These are phyloP conservation scores for Cydia pomonella DNA, from an alignment of 1,140 invertebrate species.

Conservation along the genomic window DNA sequence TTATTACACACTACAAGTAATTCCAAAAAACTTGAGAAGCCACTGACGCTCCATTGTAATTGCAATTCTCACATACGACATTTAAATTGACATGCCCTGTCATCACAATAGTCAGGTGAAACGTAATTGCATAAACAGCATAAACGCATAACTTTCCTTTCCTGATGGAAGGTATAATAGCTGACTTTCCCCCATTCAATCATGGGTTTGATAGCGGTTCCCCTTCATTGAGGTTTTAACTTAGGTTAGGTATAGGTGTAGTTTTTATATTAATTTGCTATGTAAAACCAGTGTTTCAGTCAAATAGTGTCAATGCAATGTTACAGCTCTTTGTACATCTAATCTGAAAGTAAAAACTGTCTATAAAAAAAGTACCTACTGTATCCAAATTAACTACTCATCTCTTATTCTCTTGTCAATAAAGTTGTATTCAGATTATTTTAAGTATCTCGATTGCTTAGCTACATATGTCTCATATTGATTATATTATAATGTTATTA, in stretches of 20 bases:
- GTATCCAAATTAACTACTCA: no score
- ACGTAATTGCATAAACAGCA: constrained; percentile 3
- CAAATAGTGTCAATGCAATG: no score
- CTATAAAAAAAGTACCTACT: no score
- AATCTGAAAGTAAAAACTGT: no score
- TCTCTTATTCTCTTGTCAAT: no score
- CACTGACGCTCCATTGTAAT: not conserved
- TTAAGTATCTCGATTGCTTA: no score
- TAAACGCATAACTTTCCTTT: constrained; percentile 18
- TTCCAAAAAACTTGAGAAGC: not conserved
- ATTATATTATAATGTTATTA: no score
- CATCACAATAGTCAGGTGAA: constrained; percentile 9
- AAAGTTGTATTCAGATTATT: no score
- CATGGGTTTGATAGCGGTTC: constrained; percentile 8
- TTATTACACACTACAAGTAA: no score
- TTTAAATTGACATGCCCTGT: not conserved
- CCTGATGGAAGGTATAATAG: constrained; percentile 17
- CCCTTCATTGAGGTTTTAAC: not conserved
- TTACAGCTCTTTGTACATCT: no score
- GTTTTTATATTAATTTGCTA: not conserved
- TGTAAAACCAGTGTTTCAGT: no score
- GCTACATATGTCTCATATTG: no score
- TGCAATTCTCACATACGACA: not conserved
- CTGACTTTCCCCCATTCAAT: not conserved
- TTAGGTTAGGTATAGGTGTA: not conserved